A percentile compares a stretch with the other conserved stretches of the same genome.
Evolutionary conservation across 2,888 invertebrate species (phyloP).

Genomic region (Sphaeridia pumilis): DNA sequence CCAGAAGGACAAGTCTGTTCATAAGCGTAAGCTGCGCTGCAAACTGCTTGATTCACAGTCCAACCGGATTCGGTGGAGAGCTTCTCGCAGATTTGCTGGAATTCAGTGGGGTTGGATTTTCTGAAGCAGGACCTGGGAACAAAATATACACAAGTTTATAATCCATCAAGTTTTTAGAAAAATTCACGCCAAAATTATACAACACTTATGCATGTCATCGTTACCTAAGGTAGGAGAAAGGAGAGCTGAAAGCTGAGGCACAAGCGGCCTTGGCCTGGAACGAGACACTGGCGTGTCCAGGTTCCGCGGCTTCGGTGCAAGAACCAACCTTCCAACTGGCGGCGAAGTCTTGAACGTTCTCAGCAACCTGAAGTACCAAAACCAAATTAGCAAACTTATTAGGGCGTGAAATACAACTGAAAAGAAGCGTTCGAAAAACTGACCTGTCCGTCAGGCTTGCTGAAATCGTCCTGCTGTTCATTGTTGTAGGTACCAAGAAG

Average conservation of each 20-base stretch:
- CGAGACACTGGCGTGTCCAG: conserved; percentile 4
- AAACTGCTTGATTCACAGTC: conserved; percentile 23
- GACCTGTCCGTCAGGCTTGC: conserved; percentile 61
- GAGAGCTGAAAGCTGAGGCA: conserved; percentile 7
- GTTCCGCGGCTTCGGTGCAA: conserved; percentile 13
- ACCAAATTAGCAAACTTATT: not conserved
- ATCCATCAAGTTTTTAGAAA: too few species aligned
- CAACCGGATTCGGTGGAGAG: conserved; percentile 26
- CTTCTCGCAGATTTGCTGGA: conserved; percentile 58
- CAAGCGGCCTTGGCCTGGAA: conserved; percentile 7
- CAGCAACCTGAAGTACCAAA: conserved; percentile 1
- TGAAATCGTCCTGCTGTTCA: conserved; percentile 74
- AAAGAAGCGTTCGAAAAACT: conserved; percentile 19
- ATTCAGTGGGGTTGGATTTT: conserved; percentile 44
- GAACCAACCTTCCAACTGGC: conserved; percentile 15
- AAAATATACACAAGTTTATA: not conserved
- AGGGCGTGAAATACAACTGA: not conserved
- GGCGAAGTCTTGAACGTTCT: conserved; percentile 9
- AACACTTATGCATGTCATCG: not conserved
- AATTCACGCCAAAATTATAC: too few species aligned
- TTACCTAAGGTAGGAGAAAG: conserved; percentile 15
- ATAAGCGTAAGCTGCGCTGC: conserved; percentile 20
- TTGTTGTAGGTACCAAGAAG: conserved; percentile 81
- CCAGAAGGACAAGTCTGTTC: conserved; percentile 4
- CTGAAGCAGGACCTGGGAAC: conserved; percentile 44